Evolutionary conservation across 1,140 invertebrate genomes (phyloP).

Genomic region (Coelopa frigida): DNA sequence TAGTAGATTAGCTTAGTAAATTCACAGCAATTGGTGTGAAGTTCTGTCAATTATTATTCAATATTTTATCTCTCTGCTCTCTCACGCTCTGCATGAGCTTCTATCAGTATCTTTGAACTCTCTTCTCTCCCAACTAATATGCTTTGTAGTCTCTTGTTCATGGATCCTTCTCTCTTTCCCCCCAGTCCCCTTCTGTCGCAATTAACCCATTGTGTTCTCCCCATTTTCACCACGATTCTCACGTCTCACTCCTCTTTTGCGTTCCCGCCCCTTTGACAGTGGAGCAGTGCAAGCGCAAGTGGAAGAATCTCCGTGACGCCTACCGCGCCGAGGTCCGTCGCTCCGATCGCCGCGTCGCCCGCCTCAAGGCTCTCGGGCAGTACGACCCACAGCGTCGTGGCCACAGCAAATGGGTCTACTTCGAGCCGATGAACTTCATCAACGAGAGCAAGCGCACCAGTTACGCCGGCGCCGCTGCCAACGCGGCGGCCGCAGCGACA

Average conservation of each 20-base stretch:
- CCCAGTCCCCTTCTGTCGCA: not conserved
- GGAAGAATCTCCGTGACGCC: constrained; percentile 17
- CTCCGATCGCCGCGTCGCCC: constrained; percentile 3
- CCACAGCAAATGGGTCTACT: constrained; percentile 11
- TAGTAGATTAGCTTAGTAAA: too few relatives aligned
- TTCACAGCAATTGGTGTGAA: too few relatives aligned
- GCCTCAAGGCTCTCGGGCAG: not conserved
- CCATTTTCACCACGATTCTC: too few relatives aligned
- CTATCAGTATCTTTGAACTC: too few relatives aligned
- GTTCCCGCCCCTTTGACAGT: too few relatives aligned
- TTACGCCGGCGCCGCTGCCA: not conserved
- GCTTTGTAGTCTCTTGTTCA: not conserved
- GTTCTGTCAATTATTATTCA: too few relatives aligned
- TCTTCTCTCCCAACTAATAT: not conserved
- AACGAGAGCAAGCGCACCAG: constrained; percentile 4
- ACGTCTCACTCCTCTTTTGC: too few relatives aligned
- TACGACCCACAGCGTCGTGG: not conserved
- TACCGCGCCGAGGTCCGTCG: constrained; percentile 17
- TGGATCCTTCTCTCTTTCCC: not conserved
- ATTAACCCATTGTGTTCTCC: too few relatives aligned
- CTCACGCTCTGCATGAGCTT: too few relatives aligned
- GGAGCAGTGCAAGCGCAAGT: constrained; percentile 14
- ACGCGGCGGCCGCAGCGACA: too few relatives aligned
- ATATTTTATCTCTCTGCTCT: too few relatives aligned
- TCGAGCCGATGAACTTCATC: constrained; percentile 14